phyloP scores from a whole-genome alignment of 1,140 invertebrate genomes.

The Diabrotica virgifera region DNA sequence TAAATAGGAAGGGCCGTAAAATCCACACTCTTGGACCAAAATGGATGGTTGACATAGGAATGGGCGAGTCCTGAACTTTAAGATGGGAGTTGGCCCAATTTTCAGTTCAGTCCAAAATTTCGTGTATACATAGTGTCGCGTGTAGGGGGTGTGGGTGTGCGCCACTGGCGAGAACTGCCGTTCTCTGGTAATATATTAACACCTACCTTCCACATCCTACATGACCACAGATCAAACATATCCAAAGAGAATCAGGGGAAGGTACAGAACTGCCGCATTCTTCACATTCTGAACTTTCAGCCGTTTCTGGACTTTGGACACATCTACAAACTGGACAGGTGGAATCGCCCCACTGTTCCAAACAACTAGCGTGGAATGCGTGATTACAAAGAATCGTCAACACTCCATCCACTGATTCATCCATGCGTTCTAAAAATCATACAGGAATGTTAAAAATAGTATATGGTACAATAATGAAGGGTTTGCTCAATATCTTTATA shows the following conservation, averaged over 20 bases:
- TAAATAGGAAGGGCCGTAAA: no score
- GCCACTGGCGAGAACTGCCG: no score
- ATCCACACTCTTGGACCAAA: no score
- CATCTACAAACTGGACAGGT: slow-evolving; percentile 71
- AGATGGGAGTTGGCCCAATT: no score
- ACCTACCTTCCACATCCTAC: slow-evolving; percentile 81
- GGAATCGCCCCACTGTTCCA: slow-evolving; percentile 95
- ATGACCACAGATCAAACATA: slow-evolving; percentile 97
- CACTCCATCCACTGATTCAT: slow-evolving; percentile 96
- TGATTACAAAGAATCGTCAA: slow-evolving; percentile 98
- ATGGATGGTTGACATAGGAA: no score
- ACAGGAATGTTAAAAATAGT: neutral
- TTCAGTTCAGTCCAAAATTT: no score
- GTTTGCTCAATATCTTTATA: neutral
- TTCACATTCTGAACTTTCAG: slow-evolving; percentile 45
- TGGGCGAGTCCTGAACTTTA: no score
- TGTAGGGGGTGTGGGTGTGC: no score
- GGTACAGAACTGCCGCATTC: slow-evolving; percentile 37
- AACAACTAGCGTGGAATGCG: slow-evolving; percentile 92
- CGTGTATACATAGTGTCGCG: no score
- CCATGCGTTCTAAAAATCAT: slow-evolving; percentile 82
- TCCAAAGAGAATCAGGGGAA: slow-evolving; percentile 85
- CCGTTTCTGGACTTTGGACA: slow-evolving; percentile 87
- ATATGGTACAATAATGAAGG: neutral
- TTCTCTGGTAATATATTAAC: no score